Evolutionary conservation across 2,888 invertebrate species (phyloP), one percentile per base, ranked within the genome.

Genomic region (Folsomia manolachei): DNA sequence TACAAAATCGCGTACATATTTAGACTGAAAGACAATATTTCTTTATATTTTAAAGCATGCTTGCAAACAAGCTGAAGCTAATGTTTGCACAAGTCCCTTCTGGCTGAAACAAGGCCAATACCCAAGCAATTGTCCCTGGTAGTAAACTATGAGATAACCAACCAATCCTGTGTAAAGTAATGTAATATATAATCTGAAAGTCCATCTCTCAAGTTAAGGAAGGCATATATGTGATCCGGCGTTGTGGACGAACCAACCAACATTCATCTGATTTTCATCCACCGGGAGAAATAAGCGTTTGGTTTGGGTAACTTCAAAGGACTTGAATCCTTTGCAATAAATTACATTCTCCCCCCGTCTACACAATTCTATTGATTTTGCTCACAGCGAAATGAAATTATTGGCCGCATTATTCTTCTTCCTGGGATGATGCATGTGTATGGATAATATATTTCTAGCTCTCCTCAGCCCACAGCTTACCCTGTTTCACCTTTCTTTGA

Each of bases 321-420:
- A 72, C 71, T 72, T 75, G 79, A 77, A 79, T 77, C 77, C 77
- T 77, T 74, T 76, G 79, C 77, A 79, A 79, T 79, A 79, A 79
- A 79, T 79, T 79, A 78, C 79, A 75, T 77, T 77, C 77, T 71
- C 75, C 75, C n/a, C 74, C 71, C 71, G 69, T 75, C 70, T 71
- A 69, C 66, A 62, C 64, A 63, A 68, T 71, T 68, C 63, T 75
- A 79, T 79, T 77, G 79, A 79, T 79, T 79, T 77, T 71, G 79
- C 77, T 75, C 75, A 70, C 72, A 75, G 79, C 77, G 73, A 76
- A 79, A 77, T 79, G 77, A 79, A 79, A 79, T 79, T 79, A 79
- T 79, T 76, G 69, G 66, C 70, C 70, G 72, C 70, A 71, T 72
- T 73, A 73, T 73, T 51, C 51, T 51, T 11, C n/a, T n/a, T n/a